phyloP scores from a whole-genome alignment of 2,888 invertebrate species.

The Hypsopygia costalis region DNA sequence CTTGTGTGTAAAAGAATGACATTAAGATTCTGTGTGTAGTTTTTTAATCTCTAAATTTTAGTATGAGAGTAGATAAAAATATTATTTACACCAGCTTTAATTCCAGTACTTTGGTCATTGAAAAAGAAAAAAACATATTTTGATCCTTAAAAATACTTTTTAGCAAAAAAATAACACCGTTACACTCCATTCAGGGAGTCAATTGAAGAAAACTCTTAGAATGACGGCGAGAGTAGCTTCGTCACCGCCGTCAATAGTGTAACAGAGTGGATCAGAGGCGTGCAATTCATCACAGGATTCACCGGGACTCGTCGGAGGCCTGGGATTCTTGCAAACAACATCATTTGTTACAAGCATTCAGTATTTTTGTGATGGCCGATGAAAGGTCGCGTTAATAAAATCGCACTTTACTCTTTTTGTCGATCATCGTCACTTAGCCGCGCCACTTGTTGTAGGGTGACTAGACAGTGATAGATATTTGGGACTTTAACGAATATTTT shows the following conservation, averaged over 20 bases:
- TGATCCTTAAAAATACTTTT: background rate
- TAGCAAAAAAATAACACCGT: background rate
- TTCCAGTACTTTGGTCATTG: too few relatives aligned
- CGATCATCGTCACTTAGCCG: slow-evolving; percentile 79
- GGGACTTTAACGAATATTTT: too few relatives aligned
- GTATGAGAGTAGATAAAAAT: too few relatives aligned
- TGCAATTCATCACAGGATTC: too few relatives aligned
- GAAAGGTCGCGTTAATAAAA: slow-evolving; percentile 76
- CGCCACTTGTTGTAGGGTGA: slow-evolving; percentile 4
- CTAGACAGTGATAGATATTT: background rate
- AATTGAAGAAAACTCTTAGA: background rate
- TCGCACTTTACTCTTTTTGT: slow-evolving; percentile 77
- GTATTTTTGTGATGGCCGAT: slow-evolving; percentile 58
- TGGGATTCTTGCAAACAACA: slow-evolving; percentile 56
- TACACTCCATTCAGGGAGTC: background rate
- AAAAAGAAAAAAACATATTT: too few relatives aligned
- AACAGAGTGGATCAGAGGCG: background rate
- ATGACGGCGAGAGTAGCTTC: background rate
- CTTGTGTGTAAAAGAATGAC: too few relatives aligned
- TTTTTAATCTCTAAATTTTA: too few relatives aligned
- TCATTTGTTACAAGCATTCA: slow-evolving; percentile 74
- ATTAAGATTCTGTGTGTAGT: too few relatives aligned
- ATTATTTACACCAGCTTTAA: too few relatives aligned
- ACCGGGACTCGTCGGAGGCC: background rate
- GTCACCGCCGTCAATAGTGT: background rate